Base-by-base conservation (phyloP, 1,140 invertebrate species). In the Eriosoma lanigerum region DNA sequence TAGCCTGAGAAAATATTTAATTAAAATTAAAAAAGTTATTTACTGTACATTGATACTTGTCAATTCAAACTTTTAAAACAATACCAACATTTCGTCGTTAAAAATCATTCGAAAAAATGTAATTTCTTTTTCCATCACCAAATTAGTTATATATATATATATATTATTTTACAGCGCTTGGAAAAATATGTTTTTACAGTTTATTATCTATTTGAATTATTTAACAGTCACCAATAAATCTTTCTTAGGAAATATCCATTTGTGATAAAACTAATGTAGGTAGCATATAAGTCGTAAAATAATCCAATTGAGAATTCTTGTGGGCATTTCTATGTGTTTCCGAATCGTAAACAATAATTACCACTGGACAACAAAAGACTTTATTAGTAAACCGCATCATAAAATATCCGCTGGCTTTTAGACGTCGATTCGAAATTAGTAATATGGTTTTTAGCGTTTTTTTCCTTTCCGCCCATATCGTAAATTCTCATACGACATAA, bases 291-390 rank as follows among this genome's bases (percentile, higher is more conserved):
- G 62, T 66, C 62, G 62, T 66, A 66, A 66, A 66, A 66, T 66
- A 66, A 66, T 66, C 62, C 32, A 66, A 66, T 38, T 8, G 32
- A 4, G 32, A 38, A 38, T 66, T 66, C 62, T 66, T 66, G 32
- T 32, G 62, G 38, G 38, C 62, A 44, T 66, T 66, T 66, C 66
- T 21, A 70, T 50, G 15, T 50, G 15, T 48, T 12, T 50, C 3
- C 15, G 24, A 24, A 70, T 26, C 66, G 46, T 70, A 70, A 48
- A 70, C 46, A 70, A 68, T 68, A 68, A 68, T 68, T 68, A 46
- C 38, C 38, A 38, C n/a, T 32, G n/a, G 38, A 24, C n/a, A 68
- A 68, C 64, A 68, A 68, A 68, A 21, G 64, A 68, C 38, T 46
- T 46, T 44, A 68, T 46, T 21, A 19, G 64, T 44, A 46, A 68